Evolutionary conservation across 1,140 invertebrate genomes (phyloP), one percentile per base, ranked within the genome.

Genomic region (Thaumatotibia leucotreta): DNA sequence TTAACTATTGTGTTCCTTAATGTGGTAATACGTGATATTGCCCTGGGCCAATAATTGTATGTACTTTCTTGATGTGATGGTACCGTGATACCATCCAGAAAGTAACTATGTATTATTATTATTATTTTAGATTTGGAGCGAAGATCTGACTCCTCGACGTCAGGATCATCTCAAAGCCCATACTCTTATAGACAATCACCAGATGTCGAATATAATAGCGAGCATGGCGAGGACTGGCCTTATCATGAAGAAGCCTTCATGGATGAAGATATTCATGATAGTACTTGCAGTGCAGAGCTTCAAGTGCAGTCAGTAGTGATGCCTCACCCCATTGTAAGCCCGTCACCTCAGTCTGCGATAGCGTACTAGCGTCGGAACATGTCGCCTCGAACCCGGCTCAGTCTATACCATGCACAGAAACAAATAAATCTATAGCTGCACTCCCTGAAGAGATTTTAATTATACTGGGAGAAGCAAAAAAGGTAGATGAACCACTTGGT

Each of bases 391-490:
- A 31, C 29, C 29, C 29, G 5, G 29, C 29, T 31, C 29, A 31
- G 29, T 31, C 29, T 31, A 9, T 31, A 31, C 29, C 9, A 31
- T 9, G 0, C 29, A 31, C 29, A 31, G 54, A 61, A 24, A 27
- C 17, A 61, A 14, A 61, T 27, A 14, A 32, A 27, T 29, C 54
- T n/a, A 29, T 24, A 61, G 10, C 54, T 11, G 23, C 10, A 27
- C 14, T 61, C 17, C 54, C 54, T 10, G 10, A 61, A n/a, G 54
- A 61, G 23, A 61, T 61, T 14, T 32, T 61, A 29, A 14, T 9
- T 29, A n/a, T 61, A 32, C 54, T 61, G 8, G 54, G 54, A 24
- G 54, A 61, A 10, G 54, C 54, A 27, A 61, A 61, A 61, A 32
- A 61, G 54, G 4, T 27, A 27, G 54, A 61, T 23, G 17, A 27